Evolutionary conservation across 2,888 invertebrate species (phyloP), one percentile per base, ranked within the genome.

Genomic region (Azorinus chamasolen): DNA sequence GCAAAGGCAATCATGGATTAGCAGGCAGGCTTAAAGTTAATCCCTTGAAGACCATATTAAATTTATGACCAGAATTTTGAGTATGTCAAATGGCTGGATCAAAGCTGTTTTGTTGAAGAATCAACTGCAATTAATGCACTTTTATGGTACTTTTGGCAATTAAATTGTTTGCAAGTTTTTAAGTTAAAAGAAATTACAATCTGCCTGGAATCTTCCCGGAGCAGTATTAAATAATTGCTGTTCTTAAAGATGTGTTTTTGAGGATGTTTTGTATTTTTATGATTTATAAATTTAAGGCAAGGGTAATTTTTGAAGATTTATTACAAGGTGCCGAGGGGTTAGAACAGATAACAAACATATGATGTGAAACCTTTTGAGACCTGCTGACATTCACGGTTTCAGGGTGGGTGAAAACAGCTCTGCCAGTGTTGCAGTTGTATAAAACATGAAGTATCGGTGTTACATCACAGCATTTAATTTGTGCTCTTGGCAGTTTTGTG

Each of bases 301-400:
- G 43, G 43, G 64, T 53, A 41, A 64, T 65, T 65, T 65, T 65
- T 57, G 20, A 61, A 61, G 69, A 69, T 69, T 69, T 69, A 69
- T 61, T 45, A 59, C 45, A 54, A 54, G 46, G 58, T 62, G 61
- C 53, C 41, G 39, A 48, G 68, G 50, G 68, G 68, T 68, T 68
- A 68, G 39, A 65, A 46, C 55, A 65, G n/a, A 39, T 37, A 45
- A 32, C 32, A 10, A 32, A 32, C 32, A 32, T 32, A 10, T 32
- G 32, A 32, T 32, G 32, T 32, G 18, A 50, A 50, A 50, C 50
- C 18, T 50, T 20, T 18, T 24, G 24, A 50, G 24, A 20, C 50
- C 50, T 50, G 50, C 50, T 50, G 50, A 20, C 20, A 18, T 50
- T 50, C 50, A 50, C 50, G 18, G 50, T 20, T 32, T 12, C 50